Evolutionary conservation across 1,140 invertebrate genomes (phyloP).

Genomic region (Cotesia chilonis): DNA sequence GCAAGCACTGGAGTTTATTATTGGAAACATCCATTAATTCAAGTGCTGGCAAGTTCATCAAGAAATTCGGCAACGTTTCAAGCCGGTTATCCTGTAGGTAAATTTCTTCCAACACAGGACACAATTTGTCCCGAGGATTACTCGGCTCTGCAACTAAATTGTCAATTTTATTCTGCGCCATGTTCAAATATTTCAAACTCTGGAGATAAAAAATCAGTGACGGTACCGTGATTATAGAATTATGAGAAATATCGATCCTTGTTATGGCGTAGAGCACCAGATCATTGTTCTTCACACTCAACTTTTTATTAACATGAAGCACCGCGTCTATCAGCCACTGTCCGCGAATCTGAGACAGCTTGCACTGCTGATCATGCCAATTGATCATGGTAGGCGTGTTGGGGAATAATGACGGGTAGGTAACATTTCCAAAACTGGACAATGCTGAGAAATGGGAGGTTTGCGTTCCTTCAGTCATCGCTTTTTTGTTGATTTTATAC

Average conservation of each 20-base stretch:
- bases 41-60: conserved; percentile 84
- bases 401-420: conserved; percentile 84
- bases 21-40: conserved; percentile 89
- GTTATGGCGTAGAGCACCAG: conserved; percentile 89
- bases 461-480: conserved; percentile 75
- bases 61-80: conserved; percentile 78
- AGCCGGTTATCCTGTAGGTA: conserved; percentile 89
- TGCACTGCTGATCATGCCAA: conserved; percentile 88
- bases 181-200: conserved; percentile 78
- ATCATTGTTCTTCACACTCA: conserved; percentile 77
- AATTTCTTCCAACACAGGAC: conserved; percentile 87
- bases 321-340: conserved; percentile 89
- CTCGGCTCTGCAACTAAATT: conserved; percentile 61
- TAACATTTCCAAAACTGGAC: conserved; percentile 73
- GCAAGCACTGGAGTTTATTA: conserved; percentile 89
- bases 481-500: conserved; percentile 87
- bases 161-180: conserved; percentile 88
- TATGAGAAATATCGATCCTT: conserved; percentile 91
- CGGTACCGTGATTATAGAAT: conserved; percentile 84
- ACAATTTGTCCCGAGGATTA: conserved; percentile 68
- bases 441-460: conserved; percentile 68
- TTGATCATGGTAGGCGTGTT: conserved; percentile 90
- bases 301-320: conserved; percentile 82
- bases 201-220: conserved; percentile 81
- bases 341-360: conserved; percentile 73